Evolutionary conservation across 2,797 vertebrate genomes (phyloP).

Genomic region (Aselliscus stoliczkanus): DNA sequence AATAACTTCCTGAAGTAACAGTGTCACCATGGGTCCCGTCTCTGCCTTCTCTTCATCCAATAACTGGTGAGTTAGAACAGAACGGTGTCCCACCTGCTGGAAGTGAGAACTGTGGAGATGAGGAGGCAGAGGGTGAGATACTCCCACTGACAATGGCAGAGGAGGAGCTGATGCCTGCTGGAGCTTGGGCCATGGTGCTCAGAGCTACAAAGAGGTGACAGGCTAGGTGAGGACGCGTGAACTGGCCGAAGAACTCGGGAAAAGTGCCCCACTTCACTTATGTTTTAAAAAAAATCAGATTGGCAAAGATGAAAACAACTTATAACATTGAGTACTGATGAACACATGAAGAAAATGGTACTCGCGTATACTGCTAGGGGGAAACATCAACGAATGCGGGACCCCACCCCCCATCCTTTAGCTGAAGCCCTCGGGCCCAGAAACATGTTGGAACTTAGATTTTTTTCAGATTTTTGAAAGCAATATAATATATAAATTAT

Average conservation of each 20-base stretch:
- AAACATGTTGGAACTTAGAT: not conserved
- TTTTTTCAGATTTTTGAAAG: not conserved
- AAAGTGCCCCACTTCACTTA: not conserved
- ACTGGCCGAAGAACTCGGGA: not conserved
- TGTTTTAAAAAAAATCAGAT: not conserved
- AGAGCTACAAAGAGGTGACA: not conserved
- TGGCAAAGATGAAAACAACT: not conserved
- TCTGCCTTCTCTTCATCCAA: not conserved
- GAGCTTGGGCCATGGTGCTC: no score
- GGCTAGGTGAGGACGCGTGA: not conserved
- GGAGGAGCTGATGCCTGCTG: no score
- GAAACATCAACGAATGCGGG: no score
- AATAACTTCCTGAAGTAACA: not conserved
- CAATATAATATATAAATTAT: no score
- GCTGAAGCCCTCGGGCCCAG: not conserved
- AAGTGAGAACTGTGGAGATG: not conserved
- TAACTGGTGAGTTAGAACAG: not conserved
- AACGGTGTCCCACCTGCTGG: not conserved
- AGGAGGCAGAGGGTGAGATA: not conserved
- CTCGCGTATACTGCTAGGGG: rapidly evolving
- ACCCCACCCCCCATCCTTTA: not conserved
- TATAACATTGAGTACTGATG: rapidly evolving
- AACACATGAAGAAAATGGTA: not conserved
- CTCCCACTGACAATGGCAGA: not conserved
- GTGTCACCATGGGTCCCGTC: not conserved